Conservation (phyloP, 1,140 invertebrate species). For the Platyscapa corneri region DNA sequence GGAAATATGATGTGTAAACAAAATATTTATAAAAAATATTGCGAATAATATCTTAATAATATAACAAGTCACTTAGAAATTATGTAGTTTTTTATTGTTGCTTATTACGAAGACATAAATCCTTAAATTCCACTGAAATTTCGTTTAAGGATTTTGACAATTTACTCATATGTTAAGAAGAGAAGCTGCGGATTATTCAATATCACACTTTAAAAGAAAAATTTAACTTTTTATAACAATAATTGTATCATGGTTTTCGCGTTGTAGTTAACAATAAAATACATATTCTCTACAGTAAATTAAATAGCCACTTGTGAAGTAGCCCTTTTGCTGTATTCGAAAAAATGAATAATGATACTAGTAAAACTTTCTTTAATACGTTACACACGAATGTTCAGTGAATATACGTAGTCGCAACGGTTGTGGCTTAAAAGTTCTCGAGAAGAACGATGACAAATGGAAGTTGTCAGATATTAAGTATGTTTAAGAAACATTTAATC, state of each 20-base stretch:
- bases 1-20: too few species aligned
- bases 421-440: constrained; percentile 2
- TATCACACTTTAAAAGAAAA: not conserved
- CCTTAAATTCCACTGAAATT: too few species aligned
- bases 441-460: constrained; percentile 25
- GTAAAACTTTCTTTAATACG: constrained; percentile 40
- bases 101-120: too few species aligned
- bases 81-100: too few species aligned
- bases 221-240: not conserved
- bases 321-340: constrained; percentile 35
- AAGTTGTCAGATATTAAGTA: not conserved
- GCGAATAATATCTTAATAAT: too few species aligned
- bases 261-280: constrained; percentile 6
- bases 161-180: not conserved
- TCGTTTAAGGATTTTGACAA: too few species aligned
- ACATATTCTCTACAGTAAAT: not conserved
- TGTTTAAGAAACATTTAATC: constrained; percentile 17
- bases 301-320: constrained; percentile 26
- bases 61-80: too few species aligned
- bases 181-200: too few species aligned
- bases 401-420: not conserved
- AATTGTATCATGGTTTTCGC: not conserved
- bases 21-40: too few species aligned
- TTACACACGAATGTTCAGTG: constrained; percentile 3
- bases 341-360: constrained; percentile 49